Base-by-base conservation (phyloP, 2,888 invertebrate genomes). In the Loripinus fragilis region DNA sequence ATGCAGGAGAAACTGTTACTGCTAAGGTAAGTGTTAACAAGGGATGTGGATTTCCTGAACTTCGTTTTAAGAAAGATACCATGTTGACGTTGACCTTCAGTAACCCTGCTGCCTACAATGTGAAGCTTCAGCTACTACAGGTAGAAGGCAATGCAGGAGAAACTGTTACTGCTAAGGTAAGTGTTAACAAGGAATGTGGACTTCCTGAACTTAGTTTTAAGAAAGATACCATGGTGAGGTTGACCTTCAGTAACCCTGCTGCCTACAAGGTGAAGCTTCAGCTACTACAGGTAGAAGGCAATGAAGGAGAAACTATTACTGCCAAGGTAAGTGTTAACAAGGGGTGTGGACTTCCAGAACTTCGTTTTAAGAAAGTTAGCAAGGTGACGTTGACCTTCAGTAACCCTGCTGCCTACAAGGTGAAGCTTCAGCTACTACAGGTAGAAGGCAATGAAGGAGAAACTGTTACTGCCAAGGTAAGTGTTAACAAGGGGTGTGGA, bases 391-490 rank as follows among this genome's bases (percentile, higher is more conserved):
- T 99, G 30, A 98, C 98, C 92, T 94, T 99, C 85, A 96, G 96
- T 82, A 99, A 99, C 95, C 98, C 98, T 15, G 97, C 98, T 0
- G 97, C 96, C 86, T 96, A 97, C 94, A 96, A 97, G 93, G 97
- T 97, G 92, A 95, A 95, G 52, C 95, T 97, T 30, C 95, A 38
- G 68, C 94, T 98, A 28, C 33, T 78, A 60, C 88, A 87, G 25
- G 79, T 86, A 65, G 88, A 91, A 45, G 86, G 84, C n/a, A 87
- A 88, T 67, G 80, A 82, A 64, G 89, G 83, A 25, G 80, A 85
- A 71, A 80, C 72, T 30, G 79, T 81, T 67, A 86, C 83, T 70
- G 82, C 86, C 25, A 88, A 88, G 86, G 87, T 88, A 81, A 38
- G 74, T 0, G 5, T 94, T n/a, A n/a, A n/a, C n/a, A n/a, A n/a